These are phyloP conservation scores for Thymelicus lineola DNA, from an alignment of 2,888 invertebrate genomes.

Conservation along the genomic window DNA sequence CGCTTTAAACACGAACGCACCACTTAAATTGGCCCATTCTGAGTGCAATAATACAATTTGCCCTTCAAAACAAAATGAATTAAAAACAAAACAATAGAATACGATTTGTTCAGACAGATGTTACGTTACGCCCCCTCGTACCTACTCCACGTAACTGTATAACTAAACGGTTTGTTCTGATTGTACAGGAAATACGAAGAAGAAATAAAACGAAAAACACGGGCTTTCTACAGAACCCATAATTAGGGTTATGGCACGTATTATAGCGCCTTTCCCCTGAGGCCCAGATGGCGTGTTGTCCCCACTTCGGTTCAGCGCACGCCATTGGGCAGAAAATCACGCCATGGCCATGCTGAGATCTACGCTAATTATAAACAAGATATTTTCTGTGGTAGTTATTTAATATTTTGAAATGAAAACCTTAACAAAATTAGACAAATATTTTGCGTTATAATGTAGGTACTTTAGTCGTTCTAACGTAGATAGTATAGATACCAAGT, in stretches of 20 bases:
- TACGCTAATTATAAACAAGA: not conserved
- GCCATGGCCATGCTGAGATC: slow-evolving; percentile 9
- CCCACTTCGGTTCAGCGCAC: slow-evolving; percentile 34
- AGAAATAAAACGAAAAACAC: not conserved
- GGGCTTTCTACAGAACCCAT: not conserved
- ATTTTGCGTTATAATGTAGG: no score
- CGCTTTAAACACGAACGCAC: not conserved
- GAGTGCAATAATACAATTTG: not conserved
- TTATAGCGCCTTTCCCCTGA: slow-evolving; percentile 41
- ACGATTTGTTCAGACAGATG: not conserved
- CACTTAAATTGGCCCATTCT: not conserved
- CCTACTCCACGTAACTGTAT: not conserved
- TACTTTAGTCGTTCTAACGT: no score
- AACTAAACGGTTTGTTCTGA: not conserved
- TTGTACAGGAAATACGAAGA: not conserved
- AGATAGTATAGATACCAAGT: no score
- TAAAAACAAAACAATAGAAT: slow-evolving; percentile 2
- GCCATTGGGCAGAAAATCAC: slow-evolving; percentile 19
- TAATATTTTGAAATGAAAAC: no score
- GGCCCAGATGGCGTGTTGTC: slow-evolving; percentile 49
- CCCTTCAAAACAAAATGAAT: not conserved
- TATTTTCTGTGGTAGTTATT: not conserved
- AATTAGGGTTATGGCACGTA: slow-evolving; percentile 10
- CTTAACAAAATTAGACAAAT: no score
- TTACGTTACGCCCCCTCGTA: not conserved